Evolutionary conservation across 30 jellyfish, hydroid and myxozoan species (phyloP).

Genomic region (Cassiopea xamachana): DNA sequence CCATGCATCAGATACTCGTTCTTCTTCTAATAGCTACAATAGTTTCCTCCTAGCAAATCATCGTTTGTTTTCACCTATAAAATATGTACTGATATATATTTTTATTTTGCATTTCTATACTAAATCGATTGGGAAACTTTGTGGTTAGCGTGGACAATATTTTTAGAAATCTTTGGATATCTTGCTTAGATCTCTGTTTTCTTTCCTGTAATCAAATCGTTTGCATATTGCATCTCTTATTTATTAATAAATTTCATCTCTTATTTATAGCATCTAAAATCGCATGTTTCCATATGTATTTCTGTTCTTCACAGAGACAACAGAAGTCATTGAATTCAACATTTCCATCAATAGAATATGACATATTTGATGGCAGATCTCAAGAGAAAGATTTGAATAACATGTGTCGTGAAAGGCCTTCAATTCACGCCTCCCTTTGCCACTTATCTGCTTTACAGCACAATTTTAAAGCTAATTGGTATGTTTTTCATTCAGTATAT

Average conservation of each 20-base stretch:
- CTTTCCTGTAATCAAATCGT: too few species aligned
- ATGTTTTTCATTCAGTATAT: not conserved
- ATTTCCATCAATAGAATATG: constrained; percentile 4
- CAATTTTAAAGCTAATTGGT: not conserved
- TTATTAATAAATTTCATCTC: not conserved
- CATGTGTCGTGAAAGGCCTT: not conserved
- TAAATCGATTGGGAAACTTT: too few species aligned
- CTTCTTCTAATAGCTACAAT: too few species aligned
- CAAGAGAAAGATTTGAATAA: not conserved
- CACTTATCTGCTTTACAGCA: constrained; percentile 1
- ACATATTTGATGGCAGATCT: constrained; percentile 3
- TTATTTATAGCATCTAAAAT: not conserved
- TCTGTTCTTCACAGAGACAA: constrained; percentile 9
- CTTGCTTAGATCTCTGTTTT: too few species aligned
- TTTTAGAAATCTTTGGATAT: too few species aligned
- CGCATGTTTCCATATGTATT: not conserved
- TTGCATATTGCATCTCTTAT: too few species aligned
- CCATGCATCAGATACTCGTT: too few species aligned
- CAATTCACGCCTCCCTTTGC: not conserved
- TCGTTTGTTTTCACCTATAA: too few species aligned
- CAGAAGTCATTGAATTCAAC: not conserved
- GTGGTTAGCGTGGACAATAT: too few species aligned
- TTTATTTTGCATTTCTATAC: too few species aligned
- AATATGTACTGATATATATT: too few species aligned
- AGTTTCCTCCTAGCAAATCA: too few species aligned